Percentiles rank a stretch among this genome's conserved stretches.
phyloP scores from a whole-genome alignment of 2,113 vertebrate species.

The Elgaria multicarinata region DNA sequence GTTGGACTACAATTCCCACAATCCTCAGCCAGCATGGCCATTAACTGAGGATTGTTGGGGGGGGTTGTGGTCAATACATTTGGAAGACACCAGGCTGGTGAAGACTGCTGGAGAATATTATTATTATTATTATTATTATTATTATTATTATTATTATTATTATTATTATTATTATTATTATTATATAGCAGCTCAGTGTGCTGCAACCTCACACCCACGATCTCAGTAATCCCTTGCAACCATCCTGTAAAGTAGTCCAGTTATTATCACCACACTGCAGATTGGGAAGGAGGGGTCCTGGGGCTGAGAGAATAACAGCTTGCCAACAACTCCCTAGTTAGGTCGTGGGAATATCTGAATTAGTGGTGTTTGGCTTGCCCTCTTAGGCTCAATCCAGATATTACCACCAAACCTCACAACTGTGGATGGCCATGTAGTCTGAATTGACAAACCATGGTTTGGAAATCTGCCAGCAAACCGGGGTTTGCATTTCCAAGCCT shows the following conservation, averaged over 20 bases:
- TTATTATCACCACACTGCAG: not conserved
- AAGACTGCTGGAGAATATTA: too few relatives aligned
- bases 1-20: not conserved
- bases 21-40: too few relatives aligned
- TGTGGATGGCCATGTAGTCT: not conserved
- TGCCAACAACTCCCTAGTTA: not conserved
- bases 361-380: not conserved
- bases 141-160: too few relatives aligned
- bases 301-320: not conserved
- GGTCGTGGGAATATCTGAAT: not conserved
- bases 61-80: too few relatives aligned
- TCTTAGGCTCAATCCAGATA: not conserved
- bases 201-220: not conserved
- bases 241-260: accelerated
- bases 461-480: not conserved
- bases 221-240: not conserved
- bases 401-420: not conserved
- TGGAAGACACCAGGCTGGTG: too few relatives aligned
- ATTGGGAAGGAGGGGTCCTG: accelerated
- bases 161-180: too few relatives aligned
- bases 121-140: too few relatives aligned
- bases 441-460: not conserved
- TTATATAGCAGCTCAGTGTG: not conserved
- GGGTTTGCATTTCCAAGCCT: not conserved
- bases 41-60: too few relatives aligned